Base-by-base conservation (phyloP, 2,888 invertebrate species). In the Eledona agricola region DNA sequence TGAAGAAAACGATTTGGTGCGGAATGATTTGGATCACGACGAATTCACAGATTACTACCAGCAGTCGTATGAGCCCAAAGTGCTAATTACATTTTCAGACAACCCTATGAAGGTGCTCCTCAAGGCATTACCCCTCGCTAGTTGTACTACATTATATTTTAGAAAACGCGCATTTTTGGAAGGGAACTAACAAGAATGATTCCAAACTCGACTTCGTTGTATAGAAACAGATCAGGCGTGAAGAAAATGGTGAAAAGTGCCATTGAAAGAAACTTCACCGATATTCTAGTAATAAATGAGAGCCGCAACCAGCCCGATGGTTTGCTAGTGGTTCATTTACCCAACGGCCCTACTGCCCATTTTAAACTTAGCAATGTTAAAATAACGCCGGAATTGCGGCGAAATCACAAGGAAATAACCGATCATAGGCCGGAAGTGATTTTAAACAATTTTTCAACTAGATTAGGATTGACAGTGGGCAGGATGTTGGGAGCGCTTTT, bases 341-440 rank as follows among this genome's bases (percentile, higher is more conserved):
- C 99, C 0, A 86, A 93, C 61, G 99, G 99, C 0, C 99, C 99
- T 0, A 98, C 99, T 0, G 95, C 96, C 7, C 92, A 95, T 75
- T 99, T 98, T 74, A 90, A 93, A 72, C 74, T 99, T 10, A 93
- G 93, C 65, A 96, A 91, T 75, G 92, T 97, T 0, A 90, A 89
- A 73, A 87, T 96, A 34, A 93, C 94, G 0, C 87, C 90, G 11
- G 93, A 96, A 65, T 80, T 96, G 29, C 86, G 87, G 59, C 85
- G 86, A 57, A 85, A 83, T 68, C 87, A 89, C 68, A 88, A 86
- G 67, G 90, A 93, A 73, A 89, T 95, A 45, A 90, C 90, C 0
- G 81, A 80, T 25, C 96, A 97, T 73, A 83, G 92, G 17, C 99
- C 99, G 0, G 99, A 99, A 81, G 89, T 97, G 1, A 88, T 99